Evolutionary conservation across 2,888 invertebrate species (phyloP).

Genomic region (Leptopilina myrica): DNA sequence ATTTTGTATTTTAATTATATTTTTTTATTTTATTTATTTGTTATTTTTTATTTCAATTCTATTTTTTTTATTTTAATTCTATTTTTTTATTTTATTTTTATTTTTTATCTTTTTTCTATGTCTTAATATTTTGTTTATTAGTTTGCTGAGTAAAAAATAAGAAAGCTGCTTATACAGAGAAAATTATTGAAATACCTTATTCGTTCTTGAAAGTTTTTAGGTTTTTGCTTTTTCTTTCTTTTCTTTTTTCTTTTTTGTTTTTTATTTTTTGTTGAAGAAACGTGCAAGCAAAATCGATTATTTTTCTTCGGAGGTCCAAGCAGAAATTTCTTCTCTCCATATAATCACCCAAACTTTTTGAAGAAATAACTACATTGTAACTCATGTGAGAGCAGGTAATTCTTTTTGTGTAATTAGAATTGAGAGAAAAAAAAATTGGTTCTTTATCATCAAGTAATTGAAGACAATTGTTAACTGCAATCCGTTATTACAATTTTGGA

Average conservation of each 20-base stretch:
- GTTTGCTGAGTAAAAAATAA: too few species aligned
- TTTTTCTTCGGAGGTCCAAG: conserved; percentile 5
- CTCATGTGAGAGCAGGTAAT: not conserved
- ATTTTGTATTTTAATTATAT: too few species aligned
- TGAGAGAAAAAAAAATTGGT: not conserved
- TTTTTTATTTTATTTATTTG: too few species aligned
- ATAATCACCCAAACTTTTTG: conserved; percentile 6
- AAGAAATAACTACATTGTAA: conserved; percentile 14
- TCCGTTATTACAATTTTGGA: conserved; percentile 3
- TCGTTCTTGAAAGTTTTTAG: too few species aligned
- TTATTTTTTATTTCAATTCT: too few species aligned
- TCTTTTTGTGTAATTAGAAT: conserved; percentile 7
- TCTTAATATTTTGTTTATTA: too few species aligned
- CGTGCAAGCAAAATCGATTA: not conserved
- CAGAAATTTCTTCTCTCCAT: not conserved
- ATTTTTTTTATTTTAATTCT: too few species aligned
- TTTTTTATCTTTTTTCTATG: too few species aligned
- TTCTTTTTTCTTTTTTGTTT: not conserved
- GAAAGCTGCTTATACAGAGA: too few species aligned
- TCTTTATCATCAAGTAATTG: conserved; percentile 11
- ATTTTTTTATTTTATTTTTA: too few species aligned
- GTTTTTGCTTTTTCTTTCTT: not conserved
- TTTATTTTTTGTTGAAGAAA: not conserved
- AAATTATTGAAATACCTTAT: too few species aligned
- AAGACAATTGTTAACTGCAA: conserved; percentile 6